These are phyloP conservation scores for Papilio polyxenes DNA, from an alignment of 1,140 invertebrate genomes.

Conservation along the genomic window DNA sequence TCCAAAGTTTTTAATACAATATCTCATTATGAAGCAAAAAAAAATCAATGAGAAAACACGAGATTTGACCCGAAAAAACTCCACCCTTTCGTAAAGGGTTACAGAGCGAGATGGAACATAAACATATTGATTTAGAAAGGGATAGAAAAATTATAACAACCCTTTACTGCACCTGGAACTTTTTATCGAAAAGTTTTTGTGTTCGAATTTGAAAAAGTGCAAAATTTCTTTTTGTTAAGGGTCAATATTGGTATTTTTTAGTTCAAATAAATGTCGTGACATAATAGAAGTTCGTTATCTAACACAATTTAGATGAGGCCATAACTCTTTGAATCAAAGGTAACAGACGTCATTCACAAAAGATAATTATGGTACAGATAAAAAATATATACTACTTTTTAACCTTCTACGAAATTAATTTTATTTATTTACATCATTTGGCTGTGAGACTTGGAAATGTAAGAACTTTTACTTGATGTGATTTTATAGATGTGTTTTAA, in stretches of 20 bases:
- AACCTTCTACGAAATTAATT: neutral
- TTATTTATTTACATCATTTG: neutral
- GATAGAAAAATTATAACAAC: constrained; percentile 55
- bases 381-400: neutral
- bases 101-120: constrained; percentile 57
- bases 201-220: constrained; percentile 75
- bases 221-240: constrained; percentile 70
- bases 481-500: neutral
- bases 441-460: neutral
- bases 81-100: constrained; percentile 68
- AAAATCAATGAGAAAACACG: constrained; percentile 72
- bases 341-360: constrained; percentile 28
- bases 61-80: constrained; percentile 75
- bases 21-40: constrained; percentile 70
- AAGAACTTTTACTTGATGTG: neutral
- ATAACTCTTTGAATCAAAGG: constrained; percentile 56
- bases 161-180: constrained; percentile 76
- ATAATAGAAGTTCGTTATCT: constrained; percentile 76
- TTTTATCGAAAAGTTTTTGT: constrained; percentile 63
- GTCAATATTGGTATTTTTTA: constrained; percentile 77
- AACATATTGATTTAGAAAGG: constrained; percentile 47
- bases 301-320: constrained; percentile 60
- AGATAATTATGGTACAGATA: constrained; percentile 14
- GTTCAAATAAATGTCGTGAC: constrained; percentile 49
- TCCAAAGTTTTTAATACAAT: constrained; percentile 66